These are phyloP conservation scores for Distichodus sexfasciatus DNA, from an alignment of 2,797 vertebrate genomes.

Conservation along the genomic window DNA sequence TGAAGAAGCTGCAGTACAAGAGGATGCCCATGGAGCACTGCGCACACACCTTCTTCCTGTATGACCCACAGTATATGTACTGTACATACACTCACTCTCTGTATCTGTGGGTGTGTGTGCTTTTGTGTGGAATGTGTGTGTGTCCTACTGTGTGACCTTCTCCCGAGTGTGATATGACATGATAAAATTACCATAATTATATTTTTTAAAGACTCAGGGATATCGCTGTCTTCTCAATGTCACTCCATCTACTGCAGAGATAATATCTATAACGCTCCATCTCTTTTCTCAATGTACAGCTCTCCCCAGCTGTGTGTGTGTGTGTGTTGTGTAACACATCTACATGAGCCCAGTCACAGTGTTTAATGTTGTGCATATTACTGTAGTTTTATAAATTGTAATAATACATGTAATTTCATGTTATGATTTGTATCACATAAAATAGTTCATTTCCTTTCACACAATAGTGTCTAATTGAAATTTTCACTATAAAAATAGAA, in stretches of 20 bases:
- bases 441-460: too few species aligned
- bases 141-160: slow-evolving; percentile 52
- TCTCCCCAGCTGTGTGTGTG: too few species aligned
- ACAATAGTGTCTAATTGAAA: too few species aligned
- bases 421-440: too few species aligned
- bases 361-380: too few species aligned
- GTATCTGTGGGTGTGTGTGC: slow-evolving; percentile 15
- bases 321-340: too few species aligned
- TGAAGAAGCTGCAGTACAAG: slow-evolving; percentile 67
- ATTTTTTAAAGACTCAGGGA: slow-evolving; percentile 20
- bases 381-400: too few species aligned
- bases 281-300: slow-evolving; percentile 22
- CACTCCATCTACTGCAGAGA: slow-evolving; percentile 12
- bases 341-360: too few species aligned
- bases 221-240: slow-evolving; percentile 28
- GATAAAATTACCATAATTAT: slow-evolving; percentile 26
- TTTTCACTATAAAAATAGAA: too few species aligned
- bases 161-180: slow-evolving; percentile 26
- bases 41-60: slow-evolving; percentile 58
- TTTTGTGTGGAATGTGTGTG: slow-evolving; percentile 46
- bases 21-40: slow-evolving; percentile 64
- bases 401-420: too few species aligned
- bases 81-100: slow-evolving; percentile 10
- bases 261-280: slow-evolving; percentile 11
- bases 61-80: slow-evolving; percentile 7